Conservation (phyloP, 2,797 vertebrate species). For the Sebastolobus altivelis region DNA sequence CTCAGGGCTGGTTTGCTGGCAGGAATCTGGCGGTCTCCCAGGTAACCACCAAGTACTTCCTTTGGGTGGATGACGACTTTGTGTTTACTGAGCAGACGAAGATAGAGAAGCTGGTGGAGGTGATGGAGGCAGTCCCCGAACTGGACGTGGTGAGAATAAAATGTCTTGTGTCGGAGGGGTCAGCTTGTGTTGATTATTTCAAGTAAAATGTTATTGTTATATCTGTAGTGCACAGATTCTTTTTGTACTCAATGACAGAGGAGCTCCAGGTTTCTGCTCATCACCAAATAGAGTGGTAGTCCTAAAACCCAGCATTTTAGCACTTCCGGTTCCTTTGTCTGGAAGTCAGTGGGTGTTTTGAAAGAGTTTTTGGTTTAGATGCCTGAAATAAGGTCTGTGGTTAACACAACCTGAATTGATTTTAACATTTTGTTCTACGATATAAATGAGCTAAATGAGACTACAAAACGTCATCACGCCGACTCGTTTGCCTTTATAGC, state of each 20-base stretch:
- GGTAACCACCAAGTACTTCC: constrained; percentile 86
- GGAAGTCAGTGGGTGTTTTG: no score
- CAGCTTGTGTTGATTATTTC: neutral
- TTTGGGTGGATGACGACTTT: constrained; percentile 88
- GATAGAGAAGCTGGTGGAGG: constrained; percentile 81
- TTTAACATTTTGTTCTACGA: no score
- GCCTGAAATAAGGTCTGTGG: no score
- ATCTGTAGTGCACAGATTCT: no score
- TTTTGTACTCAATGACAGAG: no score
- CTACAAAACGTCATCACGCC: no score
- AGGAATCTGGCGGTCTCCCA: constrained; percentile 84
- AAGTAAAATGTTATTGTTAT: neutral
- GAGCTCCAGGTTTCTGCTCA: neutral
- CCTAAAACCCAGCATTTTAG: no score
- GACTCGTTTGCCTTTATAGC: no score
- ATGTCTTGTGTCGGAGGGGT: neutral
- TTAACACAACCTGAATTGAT: no score
- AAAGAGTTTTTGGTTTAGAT: no score
- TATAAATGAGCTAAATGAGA: no score
- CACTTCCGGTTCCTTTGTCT: no score
- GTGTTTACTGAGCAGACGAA: constrained; percentile 77
- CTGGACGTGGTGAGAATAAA: constrained; percentile 83
- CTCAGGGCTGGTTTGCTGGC: constrained; percentile 73
- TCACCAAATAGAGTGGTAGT: neutral
- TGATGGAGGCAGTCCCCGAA: constrained; percentile 80